Base-by-base conservation (phyloP, 2,888 invertebrate species). In the Gibbula magus region DNA sequence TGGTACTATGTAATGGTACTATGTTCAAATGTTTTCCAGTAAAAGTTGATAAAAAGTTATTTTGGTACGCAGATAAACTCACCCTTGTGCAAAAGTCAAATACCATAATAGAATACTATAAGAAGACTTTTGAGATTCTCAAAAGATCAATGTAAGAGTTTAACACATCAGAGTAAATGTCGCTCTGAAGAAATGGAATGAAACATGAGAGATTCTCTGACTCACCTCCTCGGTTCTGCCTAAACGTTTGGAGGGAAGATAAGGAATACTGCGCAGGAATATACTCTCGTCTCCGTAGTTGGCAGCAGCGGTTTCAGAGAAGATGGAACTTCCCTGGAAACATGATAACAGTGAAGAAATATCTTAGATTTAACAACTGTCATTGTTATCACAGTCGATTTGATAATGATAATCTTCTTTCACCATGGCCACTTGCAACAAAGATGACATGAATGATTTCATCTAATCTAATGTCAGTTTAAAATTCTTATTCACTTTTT, bases 231-330 rank as follows among this genome's bases (percentile, higher is more conserved):
- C 93, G 20, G 93, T 89, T 39, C 88, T 89, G 8, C 94, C 94
- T 0, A 93, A 87, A 79, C 94, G 83, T 81, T 93, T 91, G 22
- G 93, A 89, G 2, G 94, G 94, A 52, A 94, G 81, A 8, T 77
- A 67, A 2, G 89, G 90, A 32, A 90, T 89, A 5, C 85, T 83
- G 0, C 75, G 56, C 2, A 89, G 86, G 86, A 94, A 94, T 52
- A 93, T 85, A 76, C 91, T 88, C n/a, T 79, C 54, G 54, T 88
- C 87, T n/a, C 89, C 89, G 86, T 94, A 94, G 87, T 94, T 94
- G n/a, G 90, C 92, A n/a, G 93, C 93, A 29, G 94, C 94, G 25
- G 94, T 93, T 16, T 92, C 91, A 0, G 94, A 94, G 81, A 92
- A 93, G 32, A 94, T 93, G 2, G 92, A 89, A 79, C 91, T 91